Evolutionary conservation across 2,113 vertebrate genomes (phyloP).

Genomic region (Xiphorhynchus elegans): DNA sequence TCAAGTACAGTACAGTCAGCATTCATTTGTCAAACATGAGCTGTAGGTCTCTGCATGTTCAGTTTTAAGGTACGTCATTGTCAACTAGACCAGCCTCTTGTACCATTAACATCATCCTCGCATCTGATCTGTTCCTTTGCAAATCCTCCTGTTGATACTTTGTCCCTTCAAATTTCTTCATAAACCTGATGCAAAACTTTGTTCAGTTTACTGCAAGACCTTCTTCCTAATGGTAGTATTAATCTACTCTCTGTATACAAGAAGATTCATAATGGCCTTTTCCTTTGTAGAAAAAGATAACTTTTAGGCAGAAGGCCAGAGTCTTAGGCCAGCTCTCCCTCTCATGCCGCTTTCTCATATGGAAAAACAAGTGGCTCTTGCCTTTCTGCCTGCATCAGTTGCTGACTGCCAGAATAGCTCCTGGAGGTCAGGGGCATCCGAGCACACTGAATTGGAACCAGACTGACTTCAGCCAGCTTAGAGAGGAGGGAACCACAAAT

Average conservation of each 20-base stretch:
- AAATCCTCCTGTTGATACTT: neutral
- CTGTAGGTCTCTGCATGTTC: neutral
- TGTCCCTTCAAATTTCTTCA: neutral
- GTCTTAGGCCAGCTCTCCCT: neutral
- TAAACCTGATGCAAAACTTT: neutral
- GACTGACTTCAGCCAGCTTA: neutral
- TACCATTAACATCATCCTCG: neutral
- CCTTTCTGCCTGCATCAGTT: neutral
- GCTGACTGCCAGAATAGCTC: neutral
- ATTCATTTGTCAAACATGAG: neutral
- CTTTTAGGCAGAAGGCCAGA: neutral
- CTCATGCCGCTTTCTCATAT: neutral
- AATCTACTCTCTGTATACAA: neutral
- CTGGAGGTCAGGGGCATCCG: neutral
- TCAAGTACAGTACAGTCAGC: neutral
- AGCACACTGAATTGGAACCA: neutral
- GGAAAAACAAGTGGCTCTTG: neutral
- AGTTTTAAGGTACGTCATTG: neutral
- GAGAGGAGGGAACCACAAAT: constrained; percentile 3
- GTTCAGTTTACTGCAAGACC: neutral
- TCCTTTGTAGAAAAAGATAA: neutral
- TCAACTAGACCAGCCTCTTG: neutral
- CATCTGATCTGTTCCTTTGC: neutral
- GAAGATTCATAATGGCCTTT: neutral
- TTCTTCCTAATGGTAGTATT: neutral